Percentiles rank a stretch among this genome's conserved stretches.
These are phyloP conservation scores for Dipus sagitta DNA, from an alignment of 2,797 vertebrate genomes.

Conservation along the genomic window DNA sequence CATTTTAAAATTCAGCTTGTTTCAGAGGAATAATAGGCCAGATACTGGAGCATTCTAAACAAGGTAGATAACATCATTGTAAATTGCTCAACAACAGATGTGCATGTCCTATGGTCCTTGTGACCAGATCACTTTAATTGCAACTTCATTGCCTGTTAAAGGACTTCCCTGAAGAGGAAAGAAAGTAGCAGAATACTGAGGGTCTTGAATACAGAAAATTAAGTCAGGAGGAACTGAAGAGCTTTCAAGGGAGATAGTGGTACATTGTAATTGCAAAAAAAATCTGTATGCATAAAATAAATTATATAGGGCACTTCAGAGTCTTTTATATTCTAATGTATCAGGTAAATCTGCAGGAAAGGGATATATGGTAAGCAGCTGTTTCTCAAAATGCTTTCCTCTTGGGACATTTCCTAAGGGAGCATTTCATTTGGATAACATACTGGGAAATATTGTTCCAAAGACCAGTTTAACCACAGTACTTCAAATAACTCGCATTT, in stretches of 20 bases:
- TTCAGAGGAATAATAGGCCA: constrained; percentile 23
- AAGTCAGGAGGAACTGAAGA: constrained; percentile 34
- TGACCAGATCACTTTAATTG: neutral
- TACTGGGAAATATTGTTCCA: constrained; percentile 31
- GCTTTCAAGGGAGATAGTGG: neutral
- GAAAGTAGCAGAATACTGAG: neutral
- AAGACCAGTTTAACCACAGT: constrained; percentile 41
- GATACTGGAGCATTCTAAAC: neutral
- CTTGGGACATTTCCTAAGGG: constrained; percentile 2
- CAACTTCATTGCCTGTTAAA: neutral
- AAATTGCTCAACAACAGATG: constrained; percentile 34
- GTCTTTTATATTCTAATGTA: neutral
- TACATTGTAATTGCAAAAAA: neutral
- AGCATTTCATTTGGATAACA: constrained; percentile 30
- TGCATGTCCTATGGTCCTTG: neutral
- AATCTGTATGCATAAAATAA: constrained; percentile 26
- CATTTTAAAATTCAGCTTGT: constrained; percentile 17
- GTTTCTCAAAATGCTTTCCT: constrained; percentile 25
- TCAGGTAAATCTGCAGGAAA: neutral
- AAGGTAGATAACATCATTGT: neutral
- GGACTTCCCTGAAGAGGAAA: neutral
- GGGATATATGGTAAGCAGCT: neutral
- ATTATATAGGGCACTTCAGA: neutral
- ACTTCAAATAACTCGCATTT: constrained; percentile 21
- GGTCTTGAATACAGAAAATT: neutral